phyloP scores from a whole-genome alignment of 2,113 vertebrate species.

The Corythaixoides concolor region DNA sequence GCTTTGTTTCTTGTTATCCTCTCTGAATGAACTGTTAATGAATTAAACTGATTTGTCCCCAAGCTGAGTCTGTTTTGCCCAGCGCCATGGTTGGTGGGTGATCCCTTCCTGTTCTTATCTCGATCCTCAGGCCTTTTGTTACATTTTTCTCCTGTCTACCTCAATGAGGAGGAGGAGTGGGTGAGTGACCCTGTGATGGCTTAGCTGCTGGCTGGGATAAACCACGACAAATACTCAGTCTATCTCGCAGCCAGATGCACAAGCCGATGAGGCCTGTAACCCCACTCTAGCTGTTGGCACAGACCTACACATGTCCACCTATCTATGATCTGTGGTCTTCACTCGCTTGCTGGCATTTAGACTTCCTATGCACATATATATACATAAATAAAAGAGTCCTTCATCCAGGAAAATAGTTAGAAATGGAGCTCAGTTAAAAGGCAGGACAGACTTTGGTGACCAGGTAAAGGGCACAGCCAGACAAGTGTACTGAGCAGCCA shows the following conservation, averaged over 20 bases:
- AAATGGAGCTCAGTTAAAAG: not conserved
- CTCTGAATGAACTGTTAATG: too few species aligned
- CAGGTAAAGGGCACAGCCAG: not conserved
- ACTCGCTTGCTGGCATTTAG: not conserved
- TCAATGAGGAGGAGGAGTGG: too few species aligned
- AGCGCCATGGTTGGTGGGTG: too few species aligned
- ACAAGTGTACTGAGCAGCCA: not conserved
- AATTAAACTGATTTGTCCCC: too few species aligned
- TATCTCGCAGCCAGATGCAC: not conserved
- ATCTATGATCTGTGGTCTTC: not conserved
- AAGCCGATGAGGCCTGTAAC: not conserved
- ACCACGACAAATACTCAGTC: not conserved
- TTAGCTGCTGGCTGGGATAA: too few species aligned
- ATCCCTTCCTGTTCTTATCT: too few species aligned
- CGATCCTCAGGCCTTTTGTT: too few species aligned
- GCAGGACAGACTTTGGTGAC: not conserved
- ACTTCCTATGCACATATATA: not conserved
- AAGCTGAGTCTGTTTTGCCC: too few species aligned
- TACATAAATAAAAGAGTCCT: not conserved
- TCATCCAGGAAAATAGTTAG: not conserved
- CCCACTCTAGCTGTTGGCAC: not conserved
- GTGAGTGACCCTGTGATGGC: too few species aligned
- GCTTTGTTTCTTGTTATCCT: too few species aligned
- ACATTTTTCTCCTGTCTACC: too few species aligned
- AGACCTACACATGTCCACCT: not conserved